Conservation (phyloP, 2,797 vertebrate genomes). For the Dipus sagitta region DNA sequence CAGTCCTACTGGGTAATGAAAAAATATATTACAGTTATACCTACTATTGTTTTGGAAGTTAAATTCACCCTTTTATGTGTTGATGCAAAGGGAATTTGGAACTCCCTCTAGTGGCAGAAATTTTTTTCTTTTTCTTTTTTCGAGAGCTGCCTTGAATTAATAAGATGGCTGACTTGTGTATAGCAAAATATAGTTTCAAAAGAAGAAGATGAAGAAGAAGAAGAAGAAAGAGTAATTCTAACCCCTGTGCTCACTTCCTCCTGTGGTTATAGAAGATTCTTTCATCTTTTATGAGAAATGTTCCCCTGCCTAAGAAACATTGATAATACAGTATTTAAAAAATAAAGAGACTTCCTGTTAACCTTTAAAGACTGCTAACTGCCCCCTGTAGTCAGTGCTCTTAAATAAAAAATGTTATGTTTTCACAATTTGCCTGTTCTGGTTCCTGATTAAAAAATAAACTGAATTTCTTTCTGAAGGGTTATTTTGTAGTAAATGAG, state of each 20-base stretch:
- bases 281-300: constrained; percentile 22
- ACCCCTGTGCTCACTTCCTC: neutral
- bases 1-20: constrained; percentile 26
- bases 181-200: neutral
- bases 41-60: constrained; percentile 62
- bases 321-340: neutral
- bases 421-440: constrained; percentile 39
- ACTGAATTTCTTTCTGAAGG: constrained; percentile 38
- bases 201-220: neutral
- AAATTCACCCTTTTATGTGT: constrained; percentile 1
- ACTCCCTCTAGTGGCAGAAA: constrained; percentile 85
- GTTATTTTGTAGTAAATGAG: constrained; percentile 32
- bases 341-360: constrained; percentile 21
- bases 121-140: neutral
- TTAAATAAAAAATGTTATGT: constrained; percentile 56
- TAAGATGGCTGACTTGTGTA: constrained; percentile 86
- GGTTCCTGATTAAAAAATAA: constrained; percentile 32
- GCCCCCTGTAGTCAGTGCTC: neutral
- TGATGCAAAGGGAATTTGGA: constrained; percentile 67
- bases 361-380: constrained; percentile 59
- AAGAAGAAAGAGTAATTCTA: neutral
- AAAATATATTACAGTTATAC: neutral
- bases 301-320: constrained; percentile 40
- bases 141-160: constrained; percentile 37
- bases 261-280: neutral